phyloP scores from a whole-genome alignment of 1,140 invertebrate genomes.

The Drosophila athabasca region DNA sequence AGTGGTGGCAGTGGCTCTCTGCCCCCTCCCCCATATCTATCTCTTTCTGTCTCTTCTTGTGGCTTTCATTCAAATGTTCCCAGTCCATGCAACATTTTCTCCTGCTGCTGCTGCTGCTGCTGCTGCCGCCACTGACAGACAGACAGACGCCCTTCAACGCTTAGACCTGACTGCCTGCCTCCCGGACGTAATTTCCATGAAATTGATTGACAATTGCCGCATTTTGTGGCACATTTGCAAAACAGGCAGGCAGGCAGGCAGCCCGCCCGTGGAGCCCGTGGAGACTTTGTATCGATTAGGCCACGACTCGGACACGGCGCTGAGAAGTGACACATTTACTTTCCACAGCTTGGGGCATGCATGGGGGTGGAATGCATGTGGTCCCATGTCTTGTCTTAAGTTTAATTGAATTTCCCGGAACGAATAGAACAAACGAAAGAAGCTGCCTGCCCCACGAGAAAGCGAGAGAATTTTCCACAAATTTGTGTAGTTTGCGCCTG shows the following conservation, averaged over 20 bases:
- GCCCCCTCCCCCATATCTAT: not conserved
- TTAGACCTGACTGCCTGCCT: not conserved
- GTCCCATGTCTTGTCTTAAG: slow-evolving; percentile 13
- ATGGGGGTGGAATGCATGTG: not conserved
- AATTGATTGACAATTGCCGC: slow-evolving; percentile 81
- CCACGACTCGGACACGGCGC: slow-evolving; percentile 43
- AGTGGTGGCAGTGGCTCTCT: slow-evolving; percentile 22
- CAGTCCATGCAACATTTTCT: slow-evolving; percentile 55
- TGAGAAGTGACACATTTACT: slow-evolving; percentile 18
- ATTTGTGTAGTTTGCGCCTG: slow-evolving; percentile 61
- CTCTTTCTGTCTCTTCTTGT: slow-evolving; percentile 7
- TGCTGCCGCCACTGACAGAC: no score
- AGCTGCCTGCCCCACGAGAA: not conserved
- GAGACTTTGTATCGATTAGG: slow-evolving; percentile 67
- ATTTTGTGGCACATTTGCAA: slow-evolving; percentile 78
- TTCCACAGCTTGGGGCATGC: not conserved
- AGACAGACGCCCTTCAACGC: slow-evolving; percentile 60
- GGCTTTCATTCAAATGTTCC: slow-evolving; percentile 21
- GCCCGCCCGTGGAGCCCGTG: slow-evolving; percentile 42
- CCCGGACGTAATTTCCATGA: slow-evolving; percentile 76
- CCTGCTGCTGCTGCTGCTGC: slow-evolving; percentile 56
- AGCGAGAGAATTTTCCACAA: slow-evolving; percentile 11
- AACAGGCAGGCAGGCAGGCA: slow-evolving; percentile 32
- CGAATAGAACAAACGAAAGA: not conserved
- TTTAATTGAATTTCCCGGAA: slow-evolving; percentile 54